These are phyloP conservation scores for Pangasius djambal DNA, from an alignment of 2,797 vertebrate species.

Conservation along the genomic window DNA sequence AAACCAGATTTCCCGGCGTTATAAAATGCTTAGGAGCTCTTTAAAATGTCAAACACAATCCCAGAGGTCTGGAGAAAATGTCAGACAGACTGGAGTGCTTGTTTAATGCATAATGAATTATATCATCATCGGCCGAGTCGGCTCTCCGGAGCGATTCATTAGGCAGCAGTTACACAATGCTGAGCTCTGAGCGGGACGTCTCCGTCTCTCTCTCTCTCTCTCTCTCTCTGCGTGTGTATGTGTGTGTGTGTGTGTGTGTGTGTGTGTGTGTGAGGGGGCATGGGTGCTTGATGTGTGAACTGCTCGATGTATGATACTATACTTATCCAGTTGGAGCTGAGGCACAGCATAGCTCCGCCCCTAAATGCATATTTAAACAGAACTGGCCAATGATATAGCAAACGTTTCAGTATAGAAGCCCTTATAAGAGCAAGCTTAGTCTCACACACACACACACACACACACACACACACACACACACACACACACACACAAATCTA, in stretches of 20 bases:
- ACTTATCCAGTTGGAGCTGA: not conserved
- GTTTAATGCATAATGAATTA: conserved; percentile 99
- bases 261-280: not conserved
- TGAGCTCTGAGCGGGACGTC: conserved; percentile 59
- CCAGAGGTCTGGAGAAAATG: conserved; percentile 94
- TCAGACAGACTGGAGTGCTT: conserved; percentile 91
- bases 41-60: conserved; percentile 99
- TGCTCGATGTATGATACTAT: not conserved
- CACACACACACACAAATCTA: not conserved
- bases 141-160: conserved; percentile 79
- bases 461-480: conserved; percentile 5
- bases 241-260: not conserved
- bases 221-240: not conserved
- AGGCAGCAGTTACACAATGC: conserved; percentile 72
- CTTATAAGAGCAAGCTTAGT: not conserved
- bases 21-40: conserved; percentile 99
- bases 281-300: not conserved
- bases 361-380: not conserved
- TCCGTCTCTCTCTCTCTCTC: not conserved
- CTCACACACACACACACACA: not conserved
- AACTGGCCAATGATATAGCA: not conserved
- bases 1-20: conserved; percentile 98
- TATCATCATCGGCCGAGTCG: conserved; percentile 80
- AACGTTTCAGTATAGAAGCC: not conserved
- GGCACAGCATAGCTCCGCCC: not conserved